Evolutionary conservation across 2,113 vertebrate genomes (phyloP).

Genomic region (Uropsilus gracilis): DNA sequence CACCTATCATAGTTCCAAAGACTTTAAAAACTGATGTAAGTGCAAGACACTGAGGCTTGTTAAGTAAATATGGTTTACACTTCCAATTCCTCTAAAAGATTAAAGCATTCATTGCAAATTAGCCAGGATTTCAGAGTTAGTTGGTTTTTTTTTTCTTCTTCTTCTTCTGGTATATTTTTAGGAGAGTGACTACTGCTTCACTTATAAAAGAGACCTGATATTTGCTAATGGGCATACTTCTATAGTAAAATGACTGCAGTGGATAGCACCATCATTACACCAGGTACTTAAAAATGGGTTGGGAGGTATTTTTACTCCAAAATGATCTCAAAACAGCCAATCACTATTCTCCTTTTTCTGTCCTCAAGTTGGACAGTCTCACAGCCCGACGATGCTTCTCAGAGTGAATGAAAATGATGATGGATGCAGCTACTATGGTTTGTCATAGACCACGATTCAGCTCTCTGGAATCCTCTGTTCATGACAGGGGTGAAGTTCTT

Average conservation of each 20-base stretch:
- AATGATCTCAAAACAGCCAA: background rate
- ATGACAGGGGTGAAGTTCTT: background rate
- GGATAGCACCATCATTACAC: background rate
- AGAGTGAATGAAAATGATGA: background rate
- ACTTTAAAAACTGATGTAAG: background rate
- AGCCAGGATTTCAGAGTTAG: background rate
- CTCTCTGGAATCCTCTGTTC: background rate
- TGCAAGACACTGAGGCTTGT: background rate
- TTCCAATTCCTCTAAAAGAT: background rate
- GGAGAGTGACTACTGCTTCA: background rate
- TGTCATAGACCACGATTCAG: background rate
- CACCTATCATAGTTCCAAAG: background rate
- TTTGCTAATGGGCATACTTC: background rate
- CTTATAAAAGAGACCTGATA: background rate
- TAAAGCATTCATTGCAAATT: background rate
- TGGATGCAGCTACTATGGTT: background rate
- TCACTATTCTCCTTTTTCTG: background rate
- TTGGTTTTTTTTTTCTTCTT: conserved; percentile 26
- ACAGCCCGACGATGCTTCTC: background rate
- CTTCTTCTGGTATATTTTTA: background rate
- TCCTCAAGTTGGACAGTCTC: background rate
- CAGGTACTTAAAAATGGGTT: background rate
- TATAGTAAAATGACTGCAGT: background rate
- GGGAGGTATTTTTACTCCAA: background rate
- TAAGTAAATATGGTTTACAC: background rate